Evolutionary conservation across 2,113 vertebrate species (phyloP).

Genomic region (Grallaria varia): DNA sequence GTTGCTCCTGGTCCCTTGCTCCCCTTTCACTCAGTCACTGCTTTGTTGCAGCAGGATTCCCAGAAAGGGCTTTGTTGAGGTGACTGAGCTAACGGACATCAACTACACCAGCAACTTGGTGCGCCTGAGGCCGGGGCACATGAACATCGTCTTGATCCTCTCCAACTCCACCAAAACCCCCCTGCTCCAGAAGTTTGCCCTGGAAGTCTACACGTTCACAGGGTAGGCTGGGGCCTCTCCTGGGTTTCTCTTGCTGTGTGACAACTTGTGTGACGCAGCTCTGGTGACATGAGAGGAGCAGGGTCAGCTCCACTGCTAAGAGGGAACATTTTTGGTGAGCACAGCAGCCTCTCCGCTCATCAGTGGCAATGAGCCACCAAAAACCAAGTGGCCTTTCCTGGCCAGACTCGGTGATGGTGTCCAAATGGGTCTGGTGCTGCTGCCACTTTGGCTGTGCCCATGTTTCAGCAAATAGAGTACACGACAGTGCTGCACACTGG

Average conservation of each 20-base stretch:
- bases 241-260: accelerated
- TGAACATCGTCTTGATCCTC: conserved; percentile 96
- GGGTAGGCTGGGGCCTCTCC: conserved; percentile 74
- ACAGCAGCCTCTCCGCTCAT: accelerated
- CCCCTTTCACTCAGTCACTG: neutral
- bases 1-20: accelerated
- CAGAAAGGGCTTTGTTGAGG: conserved; percentile 94
- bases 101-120: conserved; percentile 95
- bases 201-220: conserved; percentile 94
- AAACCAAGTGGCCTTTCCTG: accelerated
- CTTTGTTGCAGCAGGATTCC: conserved; percentile 78
- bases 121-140: conserved; percentile 91
- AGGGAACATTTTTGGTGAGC: accelerated
- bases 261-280: neutral
- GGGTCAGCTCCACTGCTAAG: accelerated
- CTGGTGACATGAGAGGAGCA: accelerated
- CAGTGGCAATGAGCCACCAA: accelerated
- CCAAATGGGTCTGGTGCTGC: neutral
- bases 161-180: conserved; percentile 87
- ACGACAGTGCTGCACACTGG: accelerated
- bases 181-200: conserved; percentile 93
- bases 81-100: conserved; percentile 93
- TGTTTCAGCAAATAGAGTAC: neutral
- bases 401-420: accelerated
- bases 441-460: accelerated